These are phyloP conservation scores for Zoanthus gigantus DNA, from an alignment of 92 coral and sea anemone species.

Conservation along the genomic window DNA sequence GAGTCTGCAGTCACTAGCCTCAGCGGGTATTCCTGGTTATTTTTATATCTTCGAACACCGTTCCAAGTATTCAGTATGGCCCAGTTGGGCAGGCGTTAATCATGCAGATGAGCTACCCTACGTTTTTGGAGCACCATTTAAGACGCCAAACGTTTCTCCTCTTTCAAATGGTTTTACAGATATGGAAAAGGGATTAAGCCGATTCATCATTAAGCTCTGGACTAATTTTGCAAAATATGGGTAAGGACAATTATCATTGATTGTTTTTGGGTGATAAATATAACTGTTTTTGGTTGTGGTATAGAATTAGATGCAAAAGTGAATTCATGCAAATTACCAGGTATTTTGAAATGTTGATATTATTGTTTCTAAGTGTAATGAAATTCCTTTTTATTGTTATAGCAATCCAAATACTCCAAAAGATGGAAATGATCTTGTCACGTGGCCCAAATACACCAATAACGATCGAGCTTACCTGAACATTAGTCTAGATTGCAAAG, in stretches of 20 bases:
- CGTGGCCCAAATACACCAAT: constrained; percentile 61
- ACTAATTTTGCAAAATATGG: constrained; percentile 85
- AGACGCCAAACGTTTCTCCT: background rate
- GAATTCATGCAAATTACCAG: too few relatives aligned
- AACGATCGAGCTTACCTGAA: constrained; percentile 37
- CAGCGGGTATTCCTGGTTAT: constrained; percentile 51
- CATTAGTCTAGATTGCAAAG: constrained; percentile 34
- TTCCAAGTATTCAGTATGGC: constrained; percentile 51
- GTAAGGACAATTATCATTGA: constrained; percentile 42
- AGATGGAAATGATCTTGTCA: constrained; percentile 28
- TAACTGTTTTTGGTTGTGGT: too few relatives aligned
- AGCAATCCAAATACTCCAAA: constrained; percentile 34
- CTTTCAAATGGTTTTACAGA: constrained; percentile 39
- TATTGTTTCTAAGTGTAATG: background rate
- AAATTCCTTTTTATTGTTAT: background rate
- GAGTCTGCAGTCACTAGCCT: constrained; percentile 42
- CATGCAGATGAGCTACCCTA: constrained; percentile 63
- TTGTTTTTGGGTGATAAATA: too few relatives aligned
- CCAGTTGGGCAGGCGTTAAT: constrained; percentile 63
- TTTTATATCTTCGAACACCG: constrained; percentile 61
- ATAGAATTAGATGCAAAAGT: too few relatives aligned
- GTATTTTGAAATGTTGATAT: too few relatives aligned
- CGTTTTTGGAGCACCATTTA: constrained; percentile 47
- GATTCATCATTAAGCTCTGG: constrained; percentile 74
- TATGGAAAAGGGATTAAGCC: constrained; percentile 55